phyloP scores from a whole-genome alignment of 2,888 invertebrate species.

The Phaedon cochleariae region DNA sequence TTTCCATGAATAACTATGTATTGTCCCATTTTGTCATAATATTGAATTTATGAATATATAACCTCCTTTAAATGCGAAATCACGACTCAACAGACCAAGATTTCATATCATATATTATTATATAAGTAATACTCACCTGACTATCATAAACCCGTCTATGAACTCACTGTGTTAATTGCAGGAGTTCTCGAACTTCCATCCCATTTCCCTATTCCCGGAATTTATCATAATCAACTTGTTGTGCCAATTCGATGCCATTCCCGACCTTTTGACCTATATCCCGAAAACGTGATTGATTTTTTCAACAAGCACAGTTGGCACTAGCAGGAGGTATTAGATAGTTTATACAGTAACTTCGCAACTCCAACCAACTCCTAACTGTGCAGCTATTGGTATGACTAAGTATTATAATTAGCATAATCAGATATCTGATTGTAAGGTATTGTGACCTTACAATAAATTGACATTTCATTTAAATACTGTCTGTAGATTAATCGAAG shows the following conservation, averaged over 20 bases:
- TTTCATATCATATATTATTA: too few species aligned
- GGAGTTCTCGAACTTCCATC: not conserved
- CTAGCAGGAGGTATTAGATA: not conserved
- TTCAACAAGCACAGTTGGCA: not conserved
- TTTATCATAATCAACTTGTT: slow-evolving; percentile 22
- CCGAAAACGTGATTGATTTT: slow-evolving; percentile 21
- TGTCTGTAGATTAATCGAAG: too few species aligned
- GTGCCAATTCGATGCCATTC: slow-evolving; percentile 8
- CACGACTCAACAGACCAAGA: too few species aligned
- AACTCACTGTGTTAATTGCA: not conserved
- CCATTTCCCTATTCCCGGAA: not conserved
- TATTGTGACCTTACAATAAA: too few species aligned
- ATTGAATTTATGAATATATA: too few species aligned
- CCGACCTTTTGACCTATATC: slow-evolving; percentile 12
- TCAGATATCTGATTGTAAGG: too few species aligned
- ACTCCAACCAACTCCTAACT: not conserved
- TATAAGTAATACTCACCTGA: too few species aligned
- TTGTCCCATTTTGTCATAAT: too few species aligned
- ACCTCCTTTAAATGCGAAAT: too few species aligned
- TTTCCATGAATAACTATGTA: too few species aligned
- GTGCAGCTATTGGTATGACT: not conserved
- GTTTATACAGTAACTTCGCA: not conserved
- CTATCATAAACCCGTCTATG: not conserved
- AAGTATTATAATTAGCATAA: too few species aligned
- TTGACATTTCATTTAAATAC: too few species aligned